A percentile compares a stretch with the other conserved stretches of the same genome.
These are phyloP conservation scores for Cephus pulcher DNA, from an alignment of 2,888 invertebrate genomes.

Conservation along the genomic window DNA sequence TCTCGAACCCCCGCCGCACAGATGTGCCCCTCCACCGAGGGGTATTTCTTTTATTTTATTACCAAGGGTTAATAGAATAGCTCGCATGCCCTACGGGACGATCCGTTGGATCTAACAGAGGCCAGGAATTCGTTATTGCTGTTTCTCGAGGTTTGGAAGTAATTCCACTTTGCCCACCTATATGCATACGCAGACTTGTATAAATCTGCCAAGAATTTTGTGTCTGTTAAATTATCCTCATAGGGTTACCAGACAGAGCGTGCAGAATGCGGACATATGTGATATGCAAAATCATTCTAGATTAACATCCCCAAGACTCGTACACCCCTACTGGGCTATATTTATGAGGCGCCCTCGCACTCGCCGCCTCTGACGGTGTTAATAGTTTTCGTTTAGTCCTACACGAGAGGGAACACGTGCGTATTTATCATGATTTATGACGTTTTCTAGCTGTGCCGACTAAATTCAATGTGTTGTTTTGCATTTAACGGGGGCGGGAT, in stretches of 20 bases:
- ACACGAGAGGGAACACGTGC: slow-evolving; percentile 62
- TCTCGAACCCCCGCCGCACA: slow-evolving; percentile 43
- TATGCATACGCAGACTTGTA: neutral
- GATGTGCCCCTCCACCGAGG: slow-evolving; percentile 41
- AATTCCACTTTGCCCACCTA: neutral
- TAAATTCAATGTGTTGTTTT: slow-evolving; percentile 50
- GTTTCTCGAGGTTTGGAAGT: neutral
- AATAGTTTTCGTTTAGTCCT: slow-evolving; percentile 50
- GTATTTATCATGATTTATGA: slow-evolving; percentile 65
- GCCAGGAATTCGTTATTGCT: neutral
- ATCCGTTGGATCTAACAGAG: neutral
- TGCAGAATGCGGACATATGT: slow-evolving; percentile 56
- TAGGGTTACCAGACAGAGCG: slow-evolving; percentile 22
- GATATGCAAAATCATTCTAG: slow-evolving; percentile 51
- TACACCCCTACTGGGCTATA: slow-evolving; percentile 26
- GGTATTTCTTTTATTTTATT: slow-evolving; percentile 63
- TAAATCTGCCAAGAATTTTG: neutral
- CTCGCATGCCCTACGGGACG: slow-evolving; percentile 40
- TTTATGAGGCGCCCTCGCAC: slow-evolving; percentile 26
- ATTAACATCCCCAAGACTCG: slow-evolving; percentile 28
- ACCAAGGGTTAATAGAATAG: slow-evolving; percentile 55
- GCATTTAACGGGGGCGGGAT: slow-evolving; percentile 60
- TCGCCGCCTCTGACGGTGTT: slow-evolving; percentile 36
- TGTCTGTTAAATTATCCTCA: neutral
- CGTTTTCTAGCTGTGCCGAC: slow-evolving; percentile 33